Percentiles rank a stretch among this genome's conserved stretches.
These are phyloP conservation scores for Platyscapa corneri DNA, from an alignment of 1,140 invertebrate species.

Conservation along the genomic window DNA sequence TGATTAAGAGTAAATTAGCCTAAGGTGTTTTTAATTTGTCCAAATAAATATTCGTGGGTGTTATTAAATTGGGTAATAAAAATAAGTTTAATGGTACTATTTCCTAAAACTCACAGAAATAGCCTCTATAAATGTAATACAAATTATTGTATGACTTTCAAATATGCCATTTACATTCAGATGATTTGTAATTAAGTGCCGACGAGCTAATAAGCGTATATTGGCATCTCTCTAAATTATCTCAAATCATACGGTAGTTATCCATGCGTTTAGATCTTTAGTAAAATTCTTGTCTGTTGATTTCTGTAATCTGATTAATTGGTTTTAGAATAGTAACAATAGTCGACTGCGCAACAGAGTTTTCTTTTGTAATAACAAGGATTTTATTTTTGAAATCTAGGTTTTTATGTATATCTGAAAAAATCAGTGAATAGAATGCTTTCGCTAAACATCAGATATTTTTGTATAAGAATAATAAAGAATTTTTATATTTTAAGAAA, in stretches of 20 bases:
- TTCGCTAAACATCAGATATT: too few species aligned
- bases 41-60: too few species aligned
- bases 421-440: too few species aligned
- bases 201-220: not conserved
- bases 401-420: too few species aligned
- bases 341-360: too few species aligned
- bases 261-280: not conserved
- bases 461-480: too few species aligned
- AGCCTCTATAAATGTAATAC: not conserved
- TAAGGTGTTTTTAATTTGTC: too few species aligned
- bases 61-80: not conserved
- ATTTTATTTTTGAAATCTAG: too few species aligned
- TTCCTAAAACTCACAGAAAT: not conserved
- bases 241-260: not conserved
- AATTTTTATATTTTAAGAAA: too few species aligned
- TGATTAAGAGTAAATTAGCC: too few species aligned
- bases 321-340: not conserved
- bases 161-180: not conserved
- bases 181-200: constrained; percentile 1
- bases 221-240: not conserved
- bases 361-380: too few species aligned
- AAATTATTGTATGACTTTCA: not conserved
- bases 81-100: not conserved
- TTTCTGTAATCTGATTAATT: not conserved
- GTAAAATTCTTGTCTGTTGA: not conserved